These are phyloP conservation scores for Cephus runcator DNA, from an alignment of 2,888 invertebrate genomes.

Conservation along the genomic window DNA sequence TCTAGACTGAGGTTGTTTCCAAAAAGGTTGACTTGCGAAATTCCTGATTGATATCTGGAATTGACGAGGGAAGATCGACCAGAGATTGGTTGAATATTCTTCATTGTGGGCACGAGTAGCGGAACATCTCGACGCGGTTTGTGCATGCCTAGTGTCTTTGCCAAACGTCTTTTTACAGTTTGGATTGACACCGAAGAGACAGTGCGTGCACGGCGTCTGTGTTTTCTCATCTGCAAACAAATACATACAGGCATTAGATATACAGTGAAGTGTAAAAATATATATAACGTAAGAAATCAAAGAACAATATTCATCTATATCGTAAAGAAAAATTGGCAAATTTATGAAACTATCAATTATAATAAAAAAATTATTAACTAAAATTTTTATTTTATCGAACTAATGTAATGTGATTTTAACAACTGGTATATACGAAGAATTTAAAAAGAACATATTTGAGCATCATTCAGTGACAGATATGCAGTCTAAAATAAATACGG, in stretches of 20 bases:
- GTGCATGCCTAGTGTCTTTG: constrained; percentile 66
- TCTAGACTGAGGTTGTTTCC: constrained; percentile 77
- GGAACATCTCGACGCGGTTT: constrained; percentile 28
- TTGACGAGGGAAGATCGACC: constrained; percentile 34
- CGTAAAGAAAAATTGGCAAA: neutral
- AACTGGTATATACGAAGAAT: neutral
- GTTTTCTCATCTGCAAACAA: constrained; percentile 42
- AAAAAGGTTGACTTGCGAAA: constrained; percentile 73
- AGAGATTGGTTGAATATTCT: constrained; percentile 26
- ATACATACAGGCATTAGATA: constrained; percentile 33
- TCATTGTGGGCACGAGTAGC: constrained; percentile 37
- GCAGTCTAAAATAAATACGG: neutral
- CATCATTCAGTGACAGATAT: neutral
- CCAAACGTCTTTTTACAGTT: constrained; percentile 68
- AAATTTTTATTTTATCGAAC: neutral
- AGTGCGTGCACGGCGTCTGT: constrained; percentile 42
- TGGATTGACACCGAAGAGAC: constrained; percentile 48
- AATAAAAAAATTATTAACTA: neutral
- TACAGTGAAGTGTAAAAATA: constrained; percentile 17
- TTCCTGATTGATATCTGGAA: constrained; percentile 65
- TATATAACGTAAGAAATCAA: constrained; percentile 16
- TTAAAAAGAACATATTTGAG: neutral
- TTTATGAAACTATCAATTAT: neutral
- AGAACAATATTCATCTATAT: neutral
- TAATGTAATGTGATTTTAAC: neutral